Conservation (phyloP, 2,113 vertebrate species). For the Macaca fascicularis region DNA sequence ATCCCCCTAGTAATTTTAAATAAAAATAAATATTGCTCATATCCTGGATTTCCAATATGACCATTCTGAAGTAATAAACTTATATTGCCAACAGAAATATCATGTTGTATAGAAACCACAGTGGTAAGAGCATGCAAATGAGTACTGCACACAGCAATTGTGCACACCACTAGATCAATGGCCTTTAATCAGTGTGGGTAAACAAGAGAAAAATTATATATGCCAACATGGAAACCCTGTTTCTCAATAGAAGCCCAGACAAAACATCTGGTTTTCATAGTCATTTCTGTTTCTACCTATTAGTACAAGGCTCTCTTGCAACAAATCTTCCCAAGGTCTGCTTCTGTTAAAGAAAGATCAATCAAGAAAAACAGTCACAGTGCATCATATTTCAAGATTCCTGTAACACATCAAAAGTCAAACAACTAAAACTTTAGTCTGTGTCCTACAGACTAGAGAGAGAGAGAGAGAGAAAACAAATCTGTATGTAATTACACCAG, state of each 20-base stretch:
- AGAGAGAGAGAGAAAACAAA: background rate
- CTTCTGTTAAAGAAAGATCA: conserved; percentile 43
- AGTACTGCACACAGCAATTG: background rate
- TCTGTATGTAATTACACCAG: background rate
- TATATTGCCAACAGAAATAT: conserved; percentile 55
- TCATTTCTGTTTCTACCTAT: conserved; percentile 63
- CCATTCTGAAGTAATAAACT: conserved; percentile 59
- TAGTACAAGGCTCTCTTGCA: conserved; percentile 41
- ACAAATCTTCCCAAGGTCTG: conserved; percentile 62
- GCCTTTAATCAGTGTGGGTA: conserved; percentile 58
- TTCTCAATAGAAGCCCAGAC: conserved; percentile 52
- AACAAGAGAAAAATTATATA: conserved; percentile 49
- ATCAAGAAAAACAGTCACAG: conserved; percentile 22
- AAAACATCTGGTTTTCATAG: conserved; percentile 56
- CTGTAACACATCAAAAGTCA: conserved; percentile 47
- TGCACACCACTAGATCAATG: background rate
- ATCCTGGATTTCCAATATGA: conserved; percentile 51
- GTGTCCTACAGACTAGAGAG: background rate
- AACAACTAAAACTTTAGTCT: background rate
- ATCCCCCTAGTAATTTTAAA: conserved; percentile 61
- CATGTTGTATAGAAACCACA: background rate
- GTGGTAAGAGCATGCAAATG: conserved; percentile 30
- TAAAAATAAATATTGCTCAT: conserved; percentile 69
- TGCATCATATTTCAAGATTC: conserved; percentile 52
- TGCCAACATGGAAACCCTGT: conserved; percentile 7